These are phyloP conservation scores for Catagonus wagneri DNA, from an alignment of 2,113 vertebrate species.

Conservation along the genomic window DNA sequence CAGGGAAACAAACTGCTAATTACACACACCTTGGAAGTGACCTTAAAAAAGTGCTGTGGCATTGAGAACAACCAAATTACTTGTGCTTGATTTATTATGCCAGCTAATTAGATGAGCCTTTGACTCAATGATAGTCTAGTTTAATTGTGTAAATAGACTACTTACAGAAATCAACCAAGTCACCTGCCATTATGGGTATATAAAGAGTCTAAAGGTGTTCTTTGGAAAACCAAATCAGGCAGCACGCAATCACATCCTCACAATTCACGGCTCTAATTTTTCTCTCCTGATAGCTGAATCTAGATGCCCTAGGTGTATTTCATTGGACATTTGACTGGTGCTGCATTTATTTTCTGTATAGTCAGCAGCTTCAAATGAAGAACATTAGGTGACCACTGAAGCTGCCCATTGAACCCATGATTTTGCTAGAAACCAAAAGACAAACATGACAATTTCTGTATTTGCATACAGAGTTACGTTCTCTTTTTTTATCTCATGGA, in stretches of 20 bases:
- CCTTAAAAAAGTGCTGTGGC: conserved; percentile 73
- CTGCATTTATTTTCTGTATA: conserved; percentile 20
- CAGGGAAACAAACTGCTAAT: conserved; percentile 74
- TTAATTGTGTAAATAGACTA: conserved; percentile 71
- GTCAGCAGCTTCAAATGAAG: background rate
- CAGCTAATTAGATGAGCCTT: conserved; percentile 71
- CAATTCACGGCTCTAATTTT: too few relatives aligned
- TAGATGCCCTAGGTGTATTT: background rate
- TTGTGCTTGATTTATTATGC: conserved; percentile 74
- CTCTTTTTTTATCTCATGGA: background rate
- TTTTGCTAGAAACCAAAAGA: conserved; percentile 49
- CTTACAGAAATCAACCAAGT: conserved; percentile 50
- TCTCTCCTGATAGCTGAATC: too few relatives aligned
- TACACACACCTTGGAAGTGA: conserved; percentile 70
- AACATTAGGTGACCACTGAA: background rate
- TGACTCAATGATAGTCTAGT: conserved; percentile 65
- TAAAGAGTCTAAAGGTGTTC: conserved; percentile 1
- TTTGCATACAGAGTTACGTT: conserved; percentile 34
- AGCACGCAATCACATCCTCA: background rate
- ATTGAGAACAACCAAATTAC: conserved; percentile 70
- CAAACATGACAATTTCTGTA: background rate
- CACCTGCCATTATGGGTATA: background rate
- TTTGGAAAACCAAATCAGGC: conserved; percentile 40
- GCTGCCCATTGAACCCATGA: background rate
- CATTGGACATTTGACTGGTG: background rate